Evolutionary conservation across 2,888 invertebrate genomes (phyloP).

Genomic region (Tillus elongatus): DNA sequence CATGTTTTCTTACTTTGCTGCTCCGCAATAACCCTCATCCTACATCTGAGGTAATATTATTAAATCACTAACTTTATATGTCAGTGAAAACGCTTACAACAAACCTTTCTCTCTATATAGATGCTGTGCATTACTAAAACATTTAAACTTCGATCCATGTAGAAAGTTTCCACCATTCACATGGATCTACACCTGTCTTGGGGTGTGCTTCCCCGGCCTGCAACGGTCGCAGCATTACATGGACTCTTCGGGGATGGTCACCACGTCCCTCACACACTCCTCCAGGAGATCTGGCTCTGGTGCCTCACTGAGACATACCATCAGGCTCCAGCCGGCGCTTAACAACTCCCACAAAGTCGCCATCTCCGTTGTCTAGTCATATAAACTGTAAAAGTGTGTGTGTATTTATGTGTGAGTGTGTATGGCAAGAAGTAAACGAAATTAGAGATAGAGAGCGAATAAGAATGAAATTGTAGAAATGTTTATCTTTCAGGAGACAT

Average conservation of each 20-base stretch:
- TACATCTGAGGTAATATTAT: no score
- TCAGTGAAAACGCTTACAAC: no score
- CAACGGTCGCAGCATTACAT: constrained; percentile 33
- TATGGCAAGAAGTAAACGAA: no score
- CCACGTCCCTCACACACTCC: constrained; percentile 37
- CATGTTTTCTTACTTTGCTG: no score
- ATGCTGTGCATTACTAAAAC: constrained; percentile 33
- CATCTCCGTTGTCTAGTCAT: constrained; percentile 36
- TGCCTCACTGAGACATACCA: constrained; percentile 35
- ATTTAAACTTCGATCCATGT: constrained; percentile 33
- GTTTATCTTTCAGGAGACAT: no score
- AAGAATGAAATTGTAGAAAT: no score
- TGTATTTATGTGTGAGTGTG: no score
- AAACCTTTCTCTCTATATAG: constrained; percentile 22
- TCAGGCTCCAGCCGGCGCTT: constrained; percentile 34
- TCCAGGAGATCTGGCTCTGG: constrained; percentile 37
- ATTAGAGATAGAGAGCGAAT: no score
- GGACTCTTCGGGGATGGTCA: constrained; percentile 32
- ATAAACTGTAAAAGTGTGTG: no score
- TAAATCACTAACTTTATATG: no score
- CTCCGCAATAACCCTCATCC: no score
- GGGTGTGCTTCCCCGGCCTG: constrained; percentile 34
- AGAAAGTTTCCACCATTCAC: constrained; percentile 61
- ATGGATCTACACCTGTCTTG: constrained; percentile 53
- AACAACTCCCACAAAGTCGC: constrained; percentile 36